Evolutionary conservation across 2,797 vertebrate species (phyloP).

Genomic region (Telmatherina bonti): DNA sequence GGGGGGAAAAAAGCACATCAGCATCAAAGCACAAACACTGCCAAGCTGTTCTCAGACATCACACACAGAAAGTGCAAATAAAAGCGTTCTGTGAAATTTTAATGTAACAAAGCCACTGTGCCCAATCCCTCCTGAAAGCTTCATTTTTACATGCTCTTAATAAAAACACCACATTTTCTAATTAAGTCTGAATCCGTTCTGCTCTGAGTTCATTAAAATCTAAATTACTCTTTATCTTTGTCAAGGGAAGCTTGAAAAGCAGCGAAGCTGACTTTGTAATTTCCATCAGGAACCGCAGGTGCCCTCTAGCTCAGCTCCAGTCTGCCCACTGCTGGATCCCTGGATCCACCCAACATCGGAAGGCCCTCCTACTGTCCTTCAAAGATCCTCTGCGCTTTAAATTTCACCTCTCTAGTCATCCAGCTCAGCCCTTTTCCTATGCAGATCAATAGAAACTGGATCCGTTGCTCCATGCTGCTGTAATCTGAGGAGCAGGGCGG

Average conservation of each 20-base stretch:
- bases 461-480: constrained; percentile 72
- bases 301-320: constrained; percentile 10
- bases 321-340: constrained; percentile 27
- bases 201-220: constrained; percentile 18
- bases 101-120: background rate
- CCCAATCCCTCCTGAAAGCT: background rate
- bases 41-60: constrained; percentile 2
- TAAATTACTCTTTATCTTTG: constrained; percentile 11
- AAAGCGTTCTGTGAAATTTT: constrained; percentile 12
- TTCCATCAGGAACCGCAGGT: constrained; percentile 28
- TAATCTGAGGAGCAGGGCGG: constrained; percentile 76
- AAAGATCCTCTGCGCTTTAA: constrained; percentile 79
- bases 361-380: constrained; percentile 76
- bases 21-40: background rate
- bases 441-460: constrained; percentile 85
- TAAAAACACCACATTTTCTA: constrained; percentile 3
- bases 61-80: background rate
- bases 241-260: constrained; percentile 28
- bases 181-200: constrained; percentile 7
- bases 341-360: constrained; percentile 44
- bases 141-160: background rate
- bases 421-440: constrained; percentile 82
- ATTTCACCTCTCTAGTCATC: constrained; percentile 83
- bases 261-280: constrained; percentile 25
- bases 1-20: background rate